These are phyloP conservation scores for Agrotis clavis DNA, from an alignment of 2,888 invertebrate species.

Conservation along the genomic window DNA sequence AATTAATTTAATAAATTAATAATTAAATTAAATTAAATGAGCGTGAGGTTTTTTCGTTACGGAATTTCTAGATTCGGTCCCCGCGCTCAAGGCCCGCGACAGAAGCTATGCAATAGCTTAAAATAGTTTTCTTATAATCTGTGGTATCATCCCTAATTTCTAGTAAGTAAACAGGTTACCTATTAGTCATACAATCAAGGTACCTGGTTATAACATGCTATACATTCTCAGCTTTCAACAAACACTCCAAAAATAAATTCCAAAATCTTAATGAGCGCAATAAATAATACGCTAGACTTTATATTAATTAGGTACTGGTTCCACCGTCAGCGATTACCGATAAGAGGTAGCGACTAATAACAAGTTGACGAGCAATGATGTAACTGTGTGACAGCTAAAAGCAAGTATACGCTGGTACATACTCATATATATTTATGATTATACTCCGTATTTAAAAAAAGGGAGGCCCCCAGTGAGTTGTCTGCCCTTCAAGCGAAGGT, in stretches of 20 bases:
- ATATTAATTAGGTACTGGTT: slow-evolving; percentile 20
- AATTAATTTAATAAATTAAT: too few relatives aligned
- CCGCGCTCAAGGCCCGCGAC: too few relatives aligned
- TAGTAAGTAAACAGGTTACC: background rate
- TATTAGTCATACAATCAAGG: background rate
- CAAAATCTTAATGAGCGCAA: slow-evolving; percentile 28
- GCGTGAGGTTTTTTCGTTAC: too few relatives aligned
- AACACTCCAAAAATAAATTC: slow-evolving; percentile 9
- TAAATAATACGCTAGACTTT: slow-evolving; percentile 38
- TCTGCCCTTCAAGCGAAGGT: background rate
- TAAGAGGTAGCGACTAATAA: background rate
- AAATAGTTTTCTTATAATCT: too few relatives aligned
- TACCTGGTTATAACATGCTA: background rate
- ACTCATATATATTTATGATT: too few relatives aligned
- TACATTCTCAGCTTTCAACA: slow-evolving; percentile 12
- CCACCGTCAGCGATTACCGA: background rate
- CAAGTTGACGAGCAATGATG: background rate
- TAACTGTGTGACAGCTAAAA: background rate
- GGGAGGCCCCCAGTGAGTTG: too few relatives aligned
- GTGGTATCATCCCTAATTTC: background rate
- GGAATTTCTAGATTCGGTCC: too few relatives aligned
- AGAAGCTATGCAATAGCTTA: too few relatives aligned
- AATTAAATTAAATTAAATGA: too few relatives aligned
- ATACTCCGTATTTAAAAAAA: too few relatives aligned
- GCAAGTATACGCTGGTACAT: background rate